Evolutionary conservation across 2,113 vertebrate genomes (phyloP), one percentile per base, ranked within the genome.

Genomic region (Talpa occidentalis): DNA sequence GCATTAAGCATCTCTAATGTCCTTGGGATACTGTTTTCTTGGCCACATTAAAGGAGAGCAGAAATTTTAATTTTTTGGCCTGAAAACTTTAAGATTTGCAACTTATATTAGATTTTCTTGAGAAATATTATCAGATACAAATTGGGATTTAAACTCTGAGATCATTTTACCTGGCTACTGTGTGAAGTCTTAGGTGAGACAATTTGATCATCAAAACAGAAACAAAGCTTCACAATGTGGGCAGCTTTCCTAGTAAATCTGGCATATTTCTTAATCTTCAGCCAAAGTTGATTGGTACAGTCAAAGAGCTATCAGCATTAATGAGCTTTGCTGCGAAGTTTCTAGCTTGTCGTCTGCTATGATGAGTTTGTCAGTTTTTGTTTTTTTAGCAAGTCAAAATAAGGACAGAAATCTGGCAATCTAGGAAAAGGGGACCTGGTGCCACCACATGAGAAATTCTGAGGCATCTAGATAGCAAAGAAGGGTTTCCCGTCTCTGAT

Each of bases 211-310:
- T 72, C 64, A 78, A 64, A 24, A 47, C 11, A 90, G 28, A 81
- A 88, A 44, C n/a, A 54, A 80, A 88, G 79, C 40, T 81, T 88
- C 21, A 77, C 17, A 77, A 56, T 16, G 76, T 22, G n/a, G 37
- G 86, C 49, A 91, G 44, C 49, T 74, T 59, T 70, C 22, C 77
- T 84, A 59, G 78, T 87, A 87, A 64, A 94, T 83, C 19, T 88
- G 60, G 37, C 83, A 62, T 4, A 11, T 30, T 59, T 94, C 32
- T 77, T 79, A 82, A 42, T 91, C 54, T 95, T 62, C n/a, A 92
- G 49, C 21, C 49, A 62, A 54, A 56, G 44, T 70, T 81, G 81
- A 49, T 35, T 8, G 35, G 8, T 35, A 35, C 14, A 40, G 8
- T 93, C 21, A 52, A 62, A 42, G 52, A 83, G 22, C 44, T 93